These are phyloP conservation scores for Gobiocypris rarus DNA, from an alignment of 2,113 vertebrate species.

Conservation along the genomic window DNA sequence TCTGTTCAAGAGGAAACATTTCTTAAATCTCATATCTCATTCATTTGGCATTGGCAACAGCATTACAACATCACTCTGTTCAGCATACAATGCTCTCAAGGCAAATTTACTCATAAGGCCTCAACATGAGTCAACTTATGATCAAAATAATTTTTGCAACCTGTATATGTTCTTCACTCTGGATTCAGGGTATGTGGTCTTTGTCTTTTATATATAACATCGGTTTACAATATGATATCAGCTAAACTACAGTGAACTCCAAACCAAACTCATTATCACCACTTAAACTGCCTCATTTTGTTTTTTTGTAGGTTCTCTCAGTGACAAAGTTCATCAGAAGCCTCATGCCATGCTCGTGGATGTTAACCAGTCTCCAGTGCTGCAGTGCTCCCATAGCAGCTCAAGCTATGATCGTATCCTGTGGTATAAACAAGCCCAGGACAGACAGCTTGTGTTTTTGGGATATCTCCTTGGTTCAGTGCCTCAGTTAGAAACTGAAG, in stretches of 20 bases:
- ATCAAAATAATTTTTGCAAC: background rate
- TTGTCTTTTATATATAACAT: background rate
- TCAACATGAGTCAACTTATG: background rate
- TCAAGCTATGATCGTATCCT: slow-evolving; percentile 18
- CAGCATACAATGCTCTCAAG: background rate
- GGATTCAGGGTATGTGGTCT: slow-evolving; percentile 20
- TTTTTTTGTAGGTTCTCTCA: background rate
- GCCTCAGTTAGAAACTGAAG: background rate
- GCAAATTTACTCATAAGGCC: background rate
- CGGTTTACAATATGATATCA: background rate
- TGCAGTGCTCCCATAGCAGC: slow-evolving; percentile 28
- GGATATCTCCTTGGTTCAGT: background rate
- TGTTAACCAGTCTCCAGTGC: background rate
- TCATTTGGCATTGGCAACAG: background rate
- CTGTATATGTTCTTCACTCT: background rate
- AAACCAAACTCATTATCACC: background rate
- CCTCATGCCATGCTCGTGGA: slow-evolving; percentile 14
- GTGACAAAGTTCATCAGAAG: slow-evolving; percentile 22
- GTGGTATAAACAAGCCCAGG: slow-evolving; percentile 44
- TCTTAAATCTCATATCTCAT: background rate
- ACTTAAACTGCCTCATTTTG: background rate
- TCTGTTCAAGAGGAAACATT: background rate
- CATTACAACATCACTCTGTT: background rate
- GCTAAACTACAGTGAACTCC: background rate
- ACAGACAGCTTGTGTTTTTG: slow-evolving; percentile 8